A percentile compares a stretch with the other conserved stretches of the same genome.
These are phyloP conservation scores for Tokudaia tokunoshimensis DNA, from an alignment of 2,797 vertebrate species.

Conservation along the genomic window DNA sequence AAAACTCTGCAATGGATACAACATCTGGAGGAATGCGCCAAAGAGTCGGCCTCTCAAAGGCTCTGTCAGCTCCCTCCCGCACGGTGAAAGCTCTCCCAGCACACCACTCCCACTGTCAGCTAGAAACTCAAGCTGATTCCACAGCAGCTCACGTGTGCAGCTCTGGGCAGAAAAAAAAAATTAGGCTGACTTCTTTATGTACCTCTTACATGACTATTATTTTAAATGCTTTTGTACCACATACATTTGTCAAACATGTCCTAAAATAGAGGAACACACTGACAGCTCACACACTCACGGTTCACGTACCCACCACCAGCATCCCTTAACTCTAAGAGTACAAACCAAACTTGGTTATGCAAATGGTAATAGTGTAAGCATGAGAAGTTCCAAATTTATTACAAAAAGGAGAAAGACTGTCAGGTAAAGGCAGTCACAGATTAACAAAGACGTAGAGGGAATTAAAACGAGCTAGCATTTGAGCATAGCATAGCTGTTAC, in stretches of 20 bases:
- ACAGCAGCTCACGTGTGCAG: background rate
- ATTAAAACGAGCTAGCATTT: background rate
- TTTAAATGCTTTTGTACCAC: background rate
- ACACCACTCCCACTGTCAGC: background rate
- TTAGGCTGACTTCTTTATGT: background rate
- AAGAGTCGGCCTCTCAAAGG: background rate
- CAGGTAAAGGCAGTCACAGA: background rate
- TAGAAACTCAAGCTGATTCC: background rate
- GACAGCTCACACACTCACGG: background rate
- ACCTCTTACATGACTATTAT: background rate
- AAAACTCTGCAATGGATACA: background rate
- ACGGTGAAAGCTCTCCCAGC: background rate
- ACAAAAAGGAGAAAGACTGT: conserved; percentile 11
- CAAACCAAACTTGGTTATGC: background rate
- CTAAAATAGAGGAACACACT: background rate
- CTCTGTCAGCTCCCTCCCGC: too few relatives aligned
- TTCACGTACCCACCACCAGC: background rate
- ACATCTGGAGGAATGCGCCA: background rate
- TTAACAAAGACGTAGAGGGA: background rate
- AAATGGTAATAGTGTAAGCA: background rate
- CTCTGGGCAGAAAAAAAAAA: background rate
- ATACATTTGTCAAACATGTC: background rate
- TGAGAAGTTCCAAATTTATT: background rate
- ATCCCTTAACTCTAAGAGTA: background rate
- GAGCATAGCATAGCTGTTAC: background rate